Evolutionary conservation across 2,888 invertebrate genomes (phyloP).

Genomic region (Amblyjoppa proteus): DNA sequence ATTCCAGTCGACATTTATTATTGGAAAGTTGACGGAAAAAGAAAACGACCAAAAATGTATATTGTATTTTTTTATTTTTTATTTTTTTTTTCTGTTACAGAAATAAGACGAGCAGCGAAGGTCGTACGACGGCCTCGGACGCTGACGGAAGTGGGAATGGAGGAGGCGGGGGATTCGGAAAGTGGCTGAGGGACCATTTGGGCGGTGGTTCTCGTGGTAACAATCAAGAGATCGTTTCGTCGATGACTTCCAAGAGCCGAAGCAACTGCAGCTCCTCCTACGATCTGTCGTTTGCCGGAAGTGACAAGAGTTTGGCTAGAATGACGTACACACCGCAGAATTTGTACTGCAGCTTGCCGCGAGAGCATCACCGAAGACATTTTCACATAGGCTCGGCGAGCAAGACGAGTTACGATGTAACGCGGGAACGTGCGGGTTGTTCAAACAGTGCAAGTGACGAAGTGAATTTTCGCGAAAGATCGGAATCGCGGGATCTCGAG

Average conservation of each 20-base stretch:
- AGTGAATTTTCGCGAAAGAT: constrained; percentile 54
- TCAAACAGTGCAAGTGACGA: constrained; percentile 70
- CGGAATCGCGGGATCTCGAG: constrained; percentile 43
- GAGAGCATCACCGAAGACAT: constrained; percentile 79
- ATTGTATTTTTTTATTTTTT: not conserved
- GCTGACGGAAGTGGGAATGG: constrained; percentile 58
- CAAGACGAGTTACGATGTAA: constrained; percentile 51
- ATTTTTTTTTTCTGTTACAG: constrained; percentile 70
- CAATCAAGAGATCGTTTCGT: constrained; percentile 72
- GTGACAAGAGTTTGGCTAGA: constrained; percentile 72
- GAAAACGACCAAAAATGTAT: not conserved
- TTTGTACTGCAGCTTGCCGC: constrained; percentile 82
- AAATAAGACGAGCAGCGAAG: constrained; percentile 73
- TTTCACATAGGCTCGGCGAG: constrained; percentile 64
- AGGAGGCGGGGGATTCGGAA: constrained; percentile 80
- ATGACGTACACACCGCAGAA: constrained; percentile 80
- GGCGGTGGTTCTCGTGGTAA: constrained; percentile 75
- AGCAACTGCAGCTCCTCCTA: constrained; percentile 44
- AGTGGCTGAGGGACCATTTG: constrained; percentile 83
- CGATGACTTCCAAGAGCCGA: constrained; percentile 67
- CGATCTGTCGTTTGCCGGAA: constrained; percentile 44
- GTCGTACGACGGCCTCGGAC: constrained; percentile 61
- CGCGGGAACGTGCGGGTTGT: constrained; percentile 73
- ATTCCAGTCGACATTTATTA: constrained; percentile 22
- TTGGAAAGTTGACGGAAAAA: constrained; percentile 5